These are phyloP conservation scores for Apogon talboti DNA, from an alignment of 2,797 vertebrate species.

Conservation along the genomic window DNA sequence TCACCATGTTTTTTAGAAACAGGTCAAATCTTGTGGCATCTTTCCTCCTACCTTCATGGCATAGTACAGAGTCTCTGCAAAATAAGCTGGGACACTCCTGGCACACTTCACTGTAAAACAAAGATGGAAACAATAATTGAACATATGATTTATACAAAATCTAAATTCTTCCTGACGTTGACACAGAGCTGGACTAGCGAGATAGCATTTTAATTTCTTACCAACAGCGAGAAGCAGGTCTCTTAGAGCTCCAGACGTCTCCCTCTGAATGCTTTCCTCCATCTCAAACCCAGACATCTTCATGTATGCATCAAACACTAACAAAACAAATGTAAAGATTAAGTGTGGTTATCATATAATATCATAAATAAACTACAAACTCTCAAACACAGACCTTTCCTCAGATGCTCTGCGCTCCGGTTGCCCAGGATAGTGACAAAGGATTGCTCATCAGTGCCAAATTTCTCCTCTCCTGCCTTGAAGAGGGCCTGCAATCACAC, in stretches of 20 bases:
- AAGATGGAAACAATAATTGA: neutral
- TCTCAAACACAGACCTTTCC: conserved; percentile 84
- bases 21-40: neutral
- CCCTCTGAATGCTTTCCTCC: conserved; percentile 93
- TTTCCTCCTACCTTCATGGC: conserved; percentile 88
- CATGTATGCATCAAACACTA: conserved; percentile 96
- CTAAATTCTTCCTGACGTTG: neutral
- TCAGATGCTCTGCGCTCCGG: conserved; percentile 89
- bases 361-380: neutral
- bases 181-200: neutral
- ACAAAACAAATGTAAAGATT: conserved; percentile 39
- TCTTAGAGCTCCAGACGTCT: conserved; percentile 90
- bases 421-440: conserved; percentile 96
- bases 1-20: too few relatives aligned
- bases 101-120: conserved; percentile 89
- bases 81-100: conserved; percentile 90
- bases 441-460: conserved; percentile 95
- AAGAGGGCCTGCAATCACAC: conserved; percentile 85
- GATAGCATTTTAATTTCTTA: conserved; percentile 64
- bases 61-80: conserved; percentile 91
- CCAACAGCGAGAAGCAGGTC: conserved; percentile 92
- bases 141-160: neutral
- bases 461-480: conserved; percentile 93
- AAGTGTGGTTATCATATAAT: neutral
- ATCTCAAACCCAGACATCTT: conserved; percentile 93